A percentile compares a stretch with the other conserved stretches of the same genome.
Evolutionary conservation across 2,113 vertebrate species (phyloP).

Genomic region (Mobula birostris): DNA sequence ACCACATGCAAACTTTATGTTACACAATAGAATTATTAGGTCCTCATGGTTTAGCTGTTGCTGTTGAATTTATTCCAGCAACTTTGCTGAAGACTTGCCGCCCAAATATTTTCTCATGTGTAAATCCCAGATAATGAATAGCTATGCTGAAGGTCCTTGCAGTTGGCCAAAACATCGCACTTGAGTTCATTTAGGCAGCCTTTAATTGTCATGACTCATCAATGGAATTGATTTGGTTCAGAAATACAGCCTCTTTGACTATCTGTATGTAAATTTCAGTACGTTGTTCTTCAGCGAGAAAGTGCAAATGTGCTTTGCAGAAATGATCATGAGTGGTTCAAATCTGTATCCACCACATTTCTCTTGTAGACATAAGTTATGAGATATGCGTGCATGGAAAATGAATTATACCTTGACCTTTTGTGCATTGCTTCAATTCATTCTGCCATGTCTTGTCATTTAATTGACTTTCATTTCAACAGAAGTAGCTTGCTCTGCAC

Average conservation of each 20-base stretch:
- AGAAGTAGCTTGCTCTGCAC: conserved; percentile 21
- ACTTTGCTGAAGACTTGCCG: background rate
- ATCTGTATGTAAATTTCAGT: background rate
- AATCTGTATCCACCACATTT: background rate
- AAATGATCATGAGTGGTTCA: background rate
- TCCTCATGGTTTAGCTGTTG: too few species aligned
- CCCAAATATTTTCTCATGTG: background rate
- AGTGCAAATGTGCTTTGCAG: background rate
- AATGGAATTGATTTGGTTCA: background rate
- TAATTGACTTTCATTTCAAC: conserved; percentile 35
- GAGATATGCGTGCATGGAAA: background rate
- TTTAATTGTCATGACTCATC: background rate
- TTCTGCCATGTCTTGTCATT: conserved; percentile 32
- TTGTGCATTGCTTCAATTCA: background rate
- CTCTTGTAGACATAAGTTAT: background rate
- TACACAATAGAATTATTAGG: too few species aligned
- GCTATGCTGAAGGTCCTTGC: background rate
- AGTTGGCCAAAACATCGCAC: background rate
- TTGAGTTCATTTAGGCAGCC: background rate
- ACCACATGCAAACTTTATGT: background rate
- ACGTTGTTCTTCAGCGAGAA: background rate
- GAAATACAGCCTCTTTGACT: background rate
- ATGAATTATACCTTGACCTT: conserved; percentile 9
- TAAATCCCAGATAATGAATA: background rate
- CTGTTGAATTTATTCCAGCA: background rate